phyloP scores from a whole-genome alignment of 2,113 vertebrate genomes.

The Pyxicephalus adspersus region DNA sequence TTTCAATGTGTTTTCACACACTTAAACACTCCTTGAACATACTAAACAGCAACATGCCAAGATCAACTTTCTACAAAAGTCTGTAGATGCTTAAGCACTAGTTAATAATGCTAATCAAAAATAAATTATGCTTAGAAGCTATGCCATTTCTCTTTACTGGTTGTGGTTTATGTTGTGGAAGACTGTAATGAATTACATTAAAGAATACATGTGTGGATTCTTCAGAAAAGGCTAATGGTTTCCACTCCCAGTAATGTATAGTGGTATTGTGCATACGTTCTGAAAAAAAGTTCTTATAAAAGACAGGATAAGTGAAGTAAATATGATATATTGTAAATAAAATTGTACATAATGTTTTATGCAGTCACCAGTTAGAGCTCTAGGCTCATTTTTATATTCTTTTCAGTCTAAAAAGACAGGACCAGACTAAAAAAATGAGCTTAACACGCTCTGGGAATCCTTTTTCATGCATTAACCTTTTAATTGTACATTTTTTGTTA shows the following conservation, averaged over 20 bases:
- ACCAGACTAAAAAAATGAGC: too few relatives aligned
- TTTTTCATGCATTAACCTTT: too few relatives aligned
- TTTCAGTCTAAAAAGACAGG: too few relatives aligned
- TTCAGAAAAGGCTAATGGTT: background rate
- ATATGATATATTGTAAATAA: too few relatives aligned
- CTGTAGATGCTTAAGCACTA: background rate
- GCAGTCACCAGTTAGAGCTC: too few relatives aligned
- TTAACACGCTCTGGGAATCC: too few relatives aligned
- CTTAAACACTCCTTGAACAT: slow-evolving; percentile 30
- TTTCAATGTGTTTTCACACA: slow-evolving; percentile 33
- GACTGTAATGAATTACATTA: slow-evolving; percentile 14
- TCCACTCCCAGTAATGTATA: background rate
- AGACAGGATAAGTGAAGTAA: too few relatives aligned
- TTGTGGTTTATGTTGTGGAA: slow-evolving; percentile 4
- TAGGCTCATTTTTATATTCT: too few relatives aligned
- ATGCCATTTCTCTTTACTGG: slow-evolving; percentile 2
- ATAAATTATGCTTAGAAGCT: slow-evolving; percentile 23
- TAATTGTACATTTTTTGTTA: too few relatives aligned
- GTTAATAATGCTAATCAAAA: slow-evolving; percentile 1
- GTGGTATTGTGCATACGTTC: too few relatives aligned
- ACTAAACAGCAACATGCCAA: slow-evolving; percentile 30
- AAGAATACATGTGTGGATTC: background rate
- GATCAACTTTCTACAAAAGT: slow-evolving; percentile 25
- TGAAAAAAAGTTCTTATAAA: too few relatives aligned
- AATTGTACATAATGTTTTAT: too few relatives aligned